Conservation (phyloP, 2,113 vertebrate species). For the Rhinopomastus cyanomelas region DNA sequence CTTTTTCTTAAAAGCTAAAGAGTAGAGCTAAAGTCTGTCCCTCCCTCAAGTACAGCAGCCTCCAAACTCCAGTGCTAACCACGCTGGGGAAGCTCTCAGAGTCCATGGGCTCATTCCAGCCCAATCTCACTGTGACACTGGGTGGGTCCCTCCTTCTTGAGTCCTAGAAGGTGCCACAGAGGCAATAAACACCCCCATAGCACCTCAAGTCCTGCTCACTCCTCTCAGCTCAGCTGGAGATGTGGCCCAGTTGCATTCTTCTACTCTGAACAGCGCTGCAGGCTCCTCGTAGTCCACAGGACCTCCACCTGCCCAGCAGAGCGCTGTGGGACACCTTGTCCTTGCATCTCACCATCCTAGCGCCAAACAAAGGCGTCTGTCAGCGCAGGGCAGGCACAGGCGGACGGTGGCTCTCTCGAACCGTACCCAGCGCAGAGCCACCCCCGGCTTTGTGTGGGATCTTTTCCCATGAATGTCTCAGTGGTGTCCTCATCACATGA, state of each 20-base stretch:
- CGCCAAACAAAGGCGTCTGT: neutral
- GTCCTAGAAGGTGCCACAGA: neutral
- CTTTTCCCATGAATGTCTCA: slow-evolving; percentile 39
- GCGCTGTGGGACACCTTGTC: neutral
- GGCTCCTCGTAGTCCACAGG: neutral
- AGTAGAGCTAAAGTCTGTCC: neutral
- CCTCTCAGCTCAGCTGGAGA: neutral
- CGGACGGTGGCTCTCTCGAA: neutral
- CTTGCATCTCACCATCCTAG: neutral
- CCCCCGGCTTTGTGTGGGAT: neutral
- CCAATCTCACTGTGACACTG: neutral
- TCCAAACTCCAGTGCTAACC: neutral
- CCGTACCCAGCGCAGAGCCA: neutral
- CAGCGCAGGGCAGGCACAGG: neutral
- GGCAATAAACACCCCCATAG: neutral
- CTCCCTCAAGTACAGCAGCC: neutral
- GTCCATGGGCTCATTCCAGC: neutral
- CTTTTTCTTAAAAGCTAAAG: neutral
- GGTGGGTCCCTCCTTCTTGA: neutral
- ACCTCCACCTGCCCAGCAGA: neutral
- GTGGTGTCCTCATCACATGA: slow-evolving; percentile 10
- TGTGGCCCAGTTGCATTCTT: neutral
- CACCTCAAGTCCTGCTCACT: neutral
- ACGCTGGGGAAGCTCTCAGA: neutral
- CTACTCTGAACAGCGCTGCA: neutral